A percentile compares a stretch with the other conserved stretches of the same genome.
These are phyloP conservation scores for Eupristina koningsbergeri DNA, from an alignment of 1,140 invertebrate species.

Conservation along the genomic window DNA sequence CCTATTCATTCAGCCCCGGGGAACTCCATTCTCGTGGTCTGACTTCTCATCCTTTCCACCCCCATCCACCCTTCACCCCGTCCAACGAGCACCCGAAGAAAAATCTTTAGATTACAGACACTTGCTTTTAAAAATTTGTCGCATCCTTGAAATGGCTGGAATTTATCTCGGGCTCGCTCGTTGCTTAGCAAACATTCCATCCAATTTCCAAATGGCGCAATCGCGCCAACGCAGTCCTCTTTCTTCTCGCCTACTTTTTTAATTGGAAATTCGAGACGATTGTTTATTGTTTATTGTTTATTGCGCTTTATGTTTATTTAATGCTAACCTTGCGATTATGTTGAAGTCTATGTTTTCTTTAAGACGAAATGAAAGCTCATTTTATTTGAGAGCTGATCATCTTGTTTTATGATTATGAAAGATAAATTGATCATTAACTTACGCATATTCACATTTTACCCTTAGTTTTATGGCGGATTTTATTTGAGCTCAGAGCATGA, in stretches of 20 bases:
- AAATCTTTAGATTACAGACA: neutral
- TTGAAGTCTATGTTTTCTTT: neutral
- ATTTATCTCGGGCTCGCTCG: no score
- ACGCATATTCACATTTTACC: slow-evolving; percentile 16
- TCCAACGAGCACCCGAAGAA: neutral
- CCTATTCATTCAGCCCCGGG: slow-evolving; percentile 3
- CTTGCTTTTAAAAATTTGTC: neutral
- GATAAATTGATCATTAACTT: slow-evolving; percentile 38
- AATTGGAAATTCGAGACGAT: neutral
- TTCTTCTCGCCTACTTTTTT: no score
- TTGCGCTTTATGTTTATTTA: slow-evolving; percentile 1
- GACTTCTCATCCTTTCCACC: neutral
- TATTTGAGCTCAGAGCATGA: slow-evolving; percentile 16
- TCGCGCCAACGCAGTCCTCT: no score
- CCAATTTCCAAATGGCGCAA: no score
- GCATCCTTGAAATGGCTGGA: neutral
- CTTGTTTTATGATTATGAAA: slow-evolving; percentile 24
- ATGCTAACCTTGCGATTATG: neutral
- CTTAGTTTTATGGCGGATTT: slow-evolving; percentile 27
- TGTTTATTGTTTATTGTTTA: no score
- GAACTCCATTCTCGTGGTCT: neutral
- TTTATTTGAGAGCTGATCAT: neutral
- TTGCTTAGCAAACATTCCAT: no score
- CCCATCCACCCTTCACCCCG: neutral
- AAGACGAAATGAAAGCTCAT: neutral